Percentiles rank a stretch among this genome's conserved stretches.
Conservation (phyloP, 2,888 invertebrate species). For the Lithophane socia region DNA sequence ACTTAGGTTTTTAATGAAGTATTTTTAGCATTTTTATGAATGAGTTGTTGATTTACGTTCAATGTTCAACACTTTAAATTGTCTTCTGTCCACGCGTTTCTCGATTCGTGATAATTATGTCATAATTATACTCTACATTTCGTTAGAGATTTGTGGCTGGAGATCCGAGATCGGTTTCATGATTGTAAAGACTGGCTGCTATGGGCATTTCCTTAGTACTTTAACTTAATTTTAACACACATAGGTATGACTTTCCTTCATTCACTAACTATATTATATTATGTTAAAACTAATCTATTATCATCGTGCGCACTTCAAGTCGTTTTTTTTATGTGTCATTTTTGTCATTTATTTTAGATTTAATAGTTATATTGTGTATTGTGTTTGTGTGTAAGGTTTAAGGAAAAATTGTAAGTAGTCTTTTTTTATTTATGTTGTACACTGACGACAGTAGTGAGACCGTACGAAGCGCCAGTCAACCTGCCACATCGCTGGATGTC, state of each 20-base stretch:
- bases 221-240: not conserved
- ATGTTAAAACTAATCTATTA: not conserved
- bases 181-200: too few relatives aligned
- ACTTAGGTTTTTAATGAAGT: not conserved
- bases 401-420: too few relatives aligned
- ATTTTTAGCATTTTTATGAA: not conserved
- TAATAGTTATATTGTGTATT: too few relatives aligned
- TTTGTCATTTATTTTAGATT: too few relatives aligned
- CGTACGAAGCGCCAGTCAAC: too few relatives aligned
- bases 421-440: too few relatives aligned
- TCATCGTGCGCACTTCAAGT: too few relatives aligned
- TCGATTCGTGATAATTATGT: not conserved
- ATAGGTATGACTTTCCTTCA: not conserved
- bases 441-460: too few relatives aligned
- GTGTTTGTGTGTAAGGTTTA: too few relatives aligned
- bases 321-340: too few relatives aligned
- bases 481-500: too few relatives aligned
- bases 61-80: not conserved
- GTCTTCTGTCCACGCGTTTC: not conserved
- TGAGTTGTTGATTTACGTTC: not conserved
- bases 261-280: not conserved
- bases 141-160: not conserved
- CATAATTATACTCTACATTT: not conserved
- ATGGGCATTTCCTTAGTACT: not conserved
- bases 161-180: not conserved